Base-by-base conservation (phyloP, 1,140 invertebrate species). In the Heliconius eleuchia region DNA sequence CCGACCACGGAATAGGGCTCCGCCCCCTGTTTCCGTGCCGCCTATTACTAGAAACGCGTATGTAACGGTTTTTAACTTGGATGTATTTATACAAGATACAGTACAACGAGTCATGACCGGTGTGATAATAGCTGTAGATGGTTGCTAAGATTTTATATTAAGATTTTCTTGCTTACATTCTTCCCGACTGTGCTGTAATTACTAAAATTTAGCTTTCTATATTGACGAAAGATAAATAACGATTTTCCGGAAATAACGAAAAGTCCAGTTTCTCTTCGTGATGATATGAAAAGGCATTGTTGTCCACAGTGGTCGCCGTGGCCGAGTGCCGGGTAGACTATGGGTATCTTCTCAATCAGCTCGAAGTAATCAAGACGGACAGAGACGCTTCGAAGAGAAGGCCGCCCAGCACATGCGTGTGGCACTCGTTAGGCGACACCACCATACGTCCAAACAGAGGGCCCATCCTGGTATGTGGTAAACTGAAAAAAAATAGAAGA, bases 321-420 rank as follows among this genome's bases (percentile, higher is more conserved):
- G 85, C 23, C 88, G 89, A 70, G 85, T 86, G n/a, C 75, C 60
- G 82, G 88, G 88, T 34, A 95, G 96, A 66, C 95, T 96, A 82
- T 98, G 97, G 97, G 96, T 96, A 76, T 87, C 95, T 11, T 96
- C 97, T 80, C 93, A 97, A 70, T 97, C 96, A 1, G 96, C 97
- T 37, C 95, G 97, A 80, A 97, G 96, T 85, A 98, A 98, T 93
- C 97, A 98, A 90, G 97, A 98, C 88, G 96, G 97, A 85, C 97
- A 98, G 90, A 92, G 97, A 34, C 96, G 97, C 72, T 97, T 96
- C 85, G 97, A 98, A 91, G 97, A 98, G 94, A 96, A 95, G 83
- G 95, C 96, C 2, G 95, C 96, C 60, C 94, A 95, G 66, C 96
- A 97, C 89, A 97, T 98, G 95, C 92, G 96, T 30, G 88, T 94